phyloP scores from a whole-genome alignment of 2,888 invertebrate species.

The Hypsopygia costalis region DNA sequence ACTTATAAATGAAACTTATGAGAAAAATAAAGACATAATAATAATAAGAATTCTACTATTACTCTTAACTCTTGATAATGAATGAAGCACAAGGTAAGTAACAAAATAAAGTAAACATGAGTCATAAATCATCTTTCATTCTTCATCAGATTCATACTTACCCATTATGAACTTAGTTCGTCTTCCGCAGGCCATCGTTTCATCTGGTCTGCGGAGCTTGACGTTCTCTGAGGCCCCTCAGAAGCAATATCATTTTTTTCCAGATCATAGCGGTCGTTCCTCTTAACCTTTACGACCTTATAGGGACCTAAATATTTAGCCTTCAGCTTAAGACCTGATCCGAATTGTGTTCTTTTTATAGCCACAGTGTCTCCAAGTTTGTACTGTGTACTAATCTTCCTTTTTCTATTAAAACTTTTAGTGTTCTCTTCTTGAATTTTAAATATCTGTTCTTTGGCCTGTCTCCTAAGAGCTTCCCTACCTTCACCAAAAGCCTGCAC shows the following conservation, averaged over 20 bases:
- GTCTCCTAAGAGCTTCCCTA: slow-evolving; percentile 11
- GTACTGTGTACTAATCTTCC: slow-evolving; percentile 17
- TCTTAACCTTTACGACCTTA: slow-evolving; percentile 11
- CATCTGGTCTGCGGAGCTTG: slow-evolving; percentile 5
- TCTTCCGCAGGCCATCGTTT: slow-evolving; percentile 3
- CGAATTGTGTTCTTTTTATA: slow-evolving; percentile 25
- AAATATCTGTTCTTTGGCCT: slow-evolving; percentile 15
- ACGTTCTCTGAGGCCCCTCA: slow-evolving; percentile 11
- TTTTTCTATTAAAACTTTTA: slow-evolving; percentile 19
- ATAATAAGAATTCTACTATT: too few species aligned
- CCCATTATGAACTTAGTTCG: background rate
- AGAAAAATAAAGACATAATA: too few species aligned
- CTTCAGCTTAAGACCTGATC: slow-evolving; percentile 16
- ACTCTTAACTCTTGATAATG: too few species aligned
- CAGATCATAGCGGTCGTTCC: slow-evolving; percentile 19
- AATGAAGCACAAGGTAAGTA: too few species aligned
- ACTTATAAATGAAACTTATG: too few species aligned
- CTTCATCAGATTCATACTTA: background rate
- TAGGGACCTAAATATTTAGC: slow-evolving; percentile 24
- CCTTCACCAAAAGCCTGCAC: background rate
- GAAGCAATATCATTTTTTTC: slow-evolving; percentile 11
- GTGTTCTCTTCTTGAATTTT: slow-evolving; percentile 16
- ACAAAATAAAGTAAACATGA: too few species aligned
- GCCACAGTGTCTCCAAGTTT: slow-evolving; percentile 23
- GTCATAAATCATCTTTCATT: too few species aligned